Evolutionary conservation across 1,140 invertebrate genomes (phyloP), one percentile per base, ranked within the genome.

Genomic region (Ceratosolen fusciceps): DNA sequence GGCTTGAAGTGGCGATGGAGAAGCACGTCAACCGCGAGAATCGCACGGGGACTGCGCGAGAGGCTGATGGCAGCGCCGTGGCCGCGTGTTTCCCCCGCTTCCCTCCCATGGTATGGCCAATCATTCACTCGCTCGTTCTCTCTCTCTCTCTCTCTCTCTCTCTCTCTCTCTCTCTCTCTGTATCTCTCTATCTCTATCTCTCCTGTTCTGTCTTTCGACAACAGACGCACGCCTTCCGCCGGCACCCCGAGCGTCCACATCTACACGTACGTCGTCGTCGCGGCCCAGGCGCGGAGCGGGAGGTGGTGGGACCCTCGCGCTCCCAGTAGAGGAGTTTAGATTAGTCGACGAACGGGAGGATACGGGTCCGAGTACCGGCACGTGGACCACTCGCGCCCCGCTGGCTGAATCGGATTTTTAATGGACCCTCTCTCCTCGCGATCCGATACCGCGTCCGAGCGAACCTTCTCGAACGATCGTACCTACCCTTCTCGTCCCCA

Each of bases 31-130:
- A 21, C 12, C 67, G 52, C 52, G 16, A 60, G 77, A 47, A 58
- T 37, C 31, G 76, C 52, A 21, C 67, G 68, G 67, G 37, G 68
- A 72, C 77, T 62, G 77, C 12, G 65, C 7, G 73, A 24, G 9
- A 19, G 49, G 34, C 54, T 24, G 19, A 31, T 60, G 29, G 60
- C 43, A 65, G 49, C 14, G 37, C 56, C 39, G 10, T 21, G 14
- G 47, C 49, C 19, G 52, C 67, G 67, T 77, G 76, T 77, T 56
- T 76, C n/a, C n/a, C 43, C 21, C 60, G 37, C 9, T 39, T 19
- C 19, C 47, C 19, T 26, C 54, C 21, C 29, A 19, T 2, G 8
- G 12, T 21, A n/a, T n/a, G n/a, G n/a, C n/a, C n/a, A n/a, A n/a
- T n/a, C n/a, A n/a, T n/a, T n/a, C n/a, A n/a, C 31, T n/a, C 26